Evolutionary conservation across 2,797 vertebrate species (phyloP).

Genomic region (Propithecus perrieri): DNA sequence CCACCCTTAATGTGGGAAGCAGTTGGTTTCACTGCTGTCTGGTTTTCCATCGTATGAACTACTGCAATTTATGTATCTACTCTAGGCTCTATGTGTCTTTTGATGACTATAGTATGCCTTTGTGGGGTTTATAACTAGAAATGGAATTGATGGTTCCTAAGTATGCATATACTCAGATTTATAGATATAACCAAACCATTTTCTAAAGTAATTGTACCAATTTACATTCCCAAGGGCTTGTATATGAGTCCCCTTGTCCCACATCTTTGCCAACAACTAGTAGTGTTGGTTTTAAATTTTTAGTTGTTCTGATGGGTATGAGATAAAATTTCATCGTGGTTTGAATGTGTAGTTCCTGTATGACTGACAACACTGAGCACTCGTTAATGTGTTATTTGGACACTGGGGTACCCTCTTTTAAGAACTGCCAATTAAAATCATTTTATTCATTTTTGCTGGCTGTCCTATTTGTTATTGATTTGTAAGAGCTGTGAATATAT

Average conservation of each 20-base stretch:
- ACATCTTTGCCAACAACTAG: not conserved
- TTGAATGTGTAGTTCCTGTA: not conserved
- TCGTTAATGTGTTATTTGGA: not conserved
- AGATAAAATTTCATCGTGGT: not conserved
- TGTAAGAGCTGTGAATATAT: not conserved
- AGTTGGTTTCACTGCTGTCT: not conserved
- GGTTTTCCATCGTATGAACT: not conserved
- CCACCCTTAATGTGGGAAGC: not conserved
- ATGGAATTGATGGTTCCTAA: not conserved
- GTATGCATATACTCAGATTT: not conserved
- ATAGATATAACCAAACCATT: not conserved
- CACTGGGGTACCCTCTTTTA: not conserved
- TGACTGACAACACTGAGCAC: not conserved
- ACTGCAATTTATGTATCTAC: not conserved
- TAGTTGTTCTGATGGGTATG: not conserved
- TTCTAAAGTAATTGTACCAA: not conserved
- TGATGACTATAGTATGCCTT: not conserved
- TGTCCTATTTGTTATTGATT: not conserved
- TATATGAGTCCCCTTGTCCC: not conserved
- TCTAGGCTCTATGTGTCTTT: not conserved
- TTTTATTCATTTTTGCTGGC: not conserved
- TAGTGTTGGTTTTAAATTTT: not conserved
- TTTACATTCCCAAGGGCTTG: not conserved
- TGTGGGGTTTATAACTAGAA: not conserved
- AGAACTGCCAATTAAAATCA: not conserved